Evolutionary conservation across 2,113 vertebrate genomes (phyloP).

Genomic region (Ochotona curzoniae): DNA sequence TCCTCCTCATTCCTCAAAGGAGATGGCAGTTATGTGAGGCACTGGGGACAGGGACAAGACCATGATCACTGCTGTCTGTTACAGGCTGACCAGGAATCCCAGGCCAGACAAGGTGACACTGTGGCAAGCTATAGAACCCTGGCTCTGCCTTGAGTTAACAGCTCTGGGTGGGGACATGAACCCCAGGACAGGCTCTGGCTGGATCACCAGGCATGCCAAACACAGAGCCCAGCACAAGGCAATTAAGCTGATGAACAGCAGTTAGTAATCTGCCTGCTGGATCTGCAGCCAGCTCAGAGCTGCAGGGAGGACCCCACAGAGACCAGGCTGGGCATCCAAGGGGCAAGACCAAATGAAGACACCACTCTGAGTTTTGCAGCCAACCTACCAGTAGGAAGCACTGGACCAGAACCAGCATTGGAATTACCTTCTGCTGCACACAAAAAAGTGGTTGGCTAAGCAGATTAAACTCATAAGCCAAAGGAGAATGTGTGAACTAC

Average conservation of each 20-base stretch:
- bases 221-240: no score
- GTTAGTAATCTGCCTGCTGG: neutral
- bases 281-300: neutral
- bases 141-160: neutral
- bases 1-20: neutral
- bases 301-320: neutral
- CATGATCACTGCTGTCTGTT: neutral
- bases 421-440: neutral
- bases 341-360: neutral
- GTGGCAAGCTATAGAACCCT: neutral
- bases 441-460: constrained; percentile 35
- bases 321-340: neutral
- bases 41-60: neutral
- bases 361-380: neutral
- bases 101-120: neutral
- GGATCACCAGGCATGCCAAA: neutral
- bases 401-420: neutral
- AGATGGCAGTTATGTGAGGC: neutral
- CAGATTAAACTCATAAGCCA: constrained; percentile 52
- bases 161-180: neutral
- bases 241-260: neutral
- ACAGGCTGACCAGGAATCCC: neutral
- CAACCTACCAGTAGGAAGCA: neutral
- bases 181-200: neutral
- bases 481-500: constrained; percentile 1